Conservation (phyloP, 2,888 invertebrate species). For the Tethea ocularis region DNA sequence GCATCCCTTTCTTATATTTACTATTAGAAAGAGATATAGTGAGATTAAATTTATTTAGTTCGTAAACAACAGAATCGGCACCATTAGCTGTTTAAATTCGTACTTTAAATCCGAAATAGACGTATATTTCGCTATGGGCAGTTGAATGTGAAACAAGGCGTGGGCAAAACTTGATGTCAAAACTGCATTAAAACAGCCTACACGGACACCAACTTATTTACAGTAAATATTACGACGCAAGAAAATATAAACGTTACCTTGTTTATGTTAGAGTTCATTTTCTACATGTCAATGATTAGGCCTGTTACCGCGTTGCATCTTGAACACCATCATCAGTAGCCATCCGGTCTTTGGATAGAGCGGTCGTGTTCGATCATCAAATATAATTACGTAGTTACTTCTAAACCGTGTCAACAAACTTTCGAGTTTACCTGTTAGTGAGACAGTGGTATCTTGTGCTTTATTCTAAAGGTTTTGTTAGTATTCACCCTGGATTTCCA, state of each 20-base stretch:
- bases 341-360: constrained; percentile 38
- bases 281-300: constrained; percentile 39
- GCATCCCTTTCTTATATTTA: too few relatives aligned
- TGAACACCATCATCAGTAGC: constrained; percentile 59
- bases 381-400: constrained; percentile 29
- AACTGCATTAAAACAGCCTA: constrained; percentile 39
- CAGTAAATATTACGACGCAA: constrained; percentile 15
- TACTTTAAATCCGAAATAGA: neutral
- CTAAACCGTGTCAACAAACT: constrained; percentile 56
- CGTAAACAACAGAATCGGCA: too few relatives aligned
- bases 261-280: constrained; percentile 44
- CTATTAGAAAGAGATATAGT: too few relatives aligned
- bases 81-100: neutral
- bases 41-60: too few relatives aligned
- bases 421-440: constrained; percentile 49
- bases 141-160: constrained; percentile 23
- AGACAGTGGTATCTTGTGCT: constrained; percentile 42
- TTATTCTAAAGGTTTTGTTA: constrained; percentile 30
- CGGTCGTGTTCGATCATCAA: constrained; percentile 43
- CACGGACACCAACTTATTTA: constrained; percentile 23
- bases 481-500: constrained; percentile 70
- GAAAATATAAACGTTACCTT: constrained; percentile 34
- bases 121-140: neutral
- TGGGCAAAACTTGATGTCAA: constrained; percentile 39
- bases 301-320: constrained; percentile 50